Conservation (phyloP, 2,797 vertebrate genomes). For the Enteromius unitaeniatus region DNA sequence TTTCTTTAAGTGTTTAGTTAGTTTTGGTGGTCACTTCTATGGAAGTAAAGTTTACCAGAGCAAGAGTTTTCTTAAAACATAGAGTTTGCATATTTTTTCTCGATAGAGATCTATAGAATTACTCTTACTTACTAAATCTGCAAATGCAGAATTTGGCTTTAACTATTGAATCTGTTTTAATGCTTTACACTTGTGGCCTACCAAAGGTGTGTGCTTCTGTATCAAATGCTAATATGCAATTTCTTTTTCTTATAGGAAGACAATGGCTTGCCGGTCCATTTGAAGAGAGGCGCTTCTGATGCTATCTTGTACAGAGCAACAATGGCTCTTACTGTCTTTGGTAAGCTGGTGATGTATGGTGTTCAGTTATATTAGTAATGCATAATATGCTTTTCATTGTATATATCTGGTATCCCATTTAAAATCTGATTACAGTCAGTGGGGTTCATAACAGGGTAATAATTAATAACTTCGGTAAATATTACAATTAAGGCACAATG, state of each 20-base stretch:
- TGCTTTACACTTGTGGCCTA: neutral
- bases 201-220: neutral
- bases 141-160: neutral
- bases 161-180: neutral
- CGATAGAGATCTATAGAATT: neutral
- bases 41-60: neutral
- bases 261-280: constrained; percentile 84
- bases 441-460: neutral
- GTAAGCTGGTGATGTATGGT: constrained; percentile 72
- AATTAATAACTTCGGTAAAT: neutral
- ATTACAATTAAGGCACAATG: neutral
- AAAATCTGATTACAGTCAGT: neutral
- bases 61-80: neutral
- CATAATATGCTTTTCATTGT: neutral
- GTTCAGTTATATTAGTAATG: neutral
- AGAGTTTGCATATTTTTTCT: neutral
- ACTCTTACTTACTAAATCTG: neutral
- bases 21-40: neutral
- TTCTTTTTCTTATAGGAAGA: constrained; percentile 77
- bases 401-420: neutral
- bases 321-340: constrained; percentile 75
- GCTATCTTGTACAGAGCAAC: constrained; percentile 79
- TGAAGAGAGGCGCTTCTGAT: constrained; percentile 83
- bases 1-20: neutral
- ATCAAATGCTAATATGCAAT: neutral